Evolutionary conservation across 2,888 invertebrate species (phyloP).

Genomic region (Eupithecia pulchellata): DNA sequence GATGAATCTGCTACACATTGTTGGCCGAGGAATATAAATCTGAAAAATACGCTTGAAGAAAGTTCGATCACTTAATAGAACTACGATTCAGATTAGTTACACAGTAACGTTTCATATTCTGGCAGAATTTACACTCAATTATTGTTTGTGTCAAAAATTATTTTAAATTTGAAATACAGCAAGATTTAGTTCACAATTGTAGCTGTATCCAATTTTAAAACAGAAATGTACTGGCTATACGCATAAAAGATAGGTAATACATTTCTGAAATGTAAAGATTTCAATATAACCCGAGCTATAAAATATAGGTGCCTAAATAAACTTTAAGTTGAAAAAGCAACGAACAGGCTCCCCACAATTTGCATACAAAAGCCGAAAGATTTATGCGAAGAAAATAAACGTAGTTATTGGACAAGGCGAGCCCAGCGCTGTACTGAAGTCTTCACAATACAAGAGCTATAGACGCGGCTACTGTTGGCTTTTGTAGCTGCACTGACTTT

Average conservation of each 20-base stretch:
- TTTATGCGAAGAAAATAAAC: conserved; percentile 55
- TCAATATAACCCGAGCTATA: conserved; percentile 14
- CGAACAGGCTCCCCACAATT: conserved; percentile 59
- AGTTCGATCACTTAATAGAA: neutral
- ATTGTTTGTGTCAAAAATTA: neutral
- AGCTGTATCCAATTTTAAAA: neutral
- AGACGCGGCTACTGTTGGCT: conserved; percentile 43
- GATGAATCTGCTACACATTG: conserved; percentile 24
- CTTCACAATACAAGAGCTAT: conserved; percentile 36
- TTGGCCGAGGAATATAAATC: neutral
- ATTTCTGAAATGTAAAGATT: conserved; percentile 9
- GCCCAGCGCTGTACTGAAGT: conserved; percentile 34
- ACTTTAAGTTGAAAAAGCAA: conserved; percentile 35
- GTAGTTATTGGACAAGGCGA: conserved; percentile 63
- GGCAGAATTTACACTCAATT: neutral
- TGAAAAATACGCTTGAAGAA: neutral
- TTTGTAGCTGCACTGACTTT: conserved; percentile 27
- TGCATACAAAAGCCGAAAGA: conserved; percentile 66
- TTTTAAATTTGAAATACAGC: neutral
- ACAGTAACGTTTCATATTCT: neutral
- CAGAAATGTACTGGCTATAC: neutral
- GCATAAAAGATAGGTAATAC: neutral
- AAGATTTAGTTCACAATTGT: neutral
- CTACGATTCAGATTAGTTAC: neutral
- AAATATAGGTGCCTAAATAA: conserved; percentile 18